Base-by-base conservation (phyloP, 2,888 invertebrate genomes). In the Netelia melanura region DNA sequence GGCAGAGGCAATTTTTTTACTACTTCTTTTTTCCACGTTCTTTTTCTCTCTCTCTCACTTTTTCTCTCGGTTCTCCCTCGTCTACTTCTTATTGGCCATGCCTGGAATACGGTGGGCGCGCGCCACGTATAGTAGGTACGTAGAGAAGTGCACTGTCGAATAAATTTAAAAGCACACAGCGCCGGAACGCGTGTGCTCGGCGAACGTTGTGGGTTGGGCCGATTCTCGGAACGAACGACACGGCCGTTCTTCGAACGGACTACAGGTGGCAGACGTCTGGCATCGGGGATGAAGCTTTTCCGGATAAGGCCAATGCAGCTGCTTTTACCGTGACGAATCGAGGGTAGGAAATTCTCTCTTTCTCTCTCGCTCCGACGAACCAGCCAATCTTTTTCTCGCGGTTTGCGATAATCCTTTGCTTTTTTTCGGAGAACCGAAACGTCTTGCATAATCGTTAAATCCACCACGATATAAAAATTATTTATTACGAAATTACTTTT, bases 201-300 rank as follows among this genome's bases (percentile, higher is more conserved):
- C 3, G 17, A 56, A n/a, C 21, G 0, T 2, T 30, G 38, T 11
- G n/a, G 48, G 48, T 67, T 17, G 21, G 11, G 44, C 3, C 11
- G 14, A 23, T 9, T 38, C 9, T 65, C 30, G 30, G 11, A 67
- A 43, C 23, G 58, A 21, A 61, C 72, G 30, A 62, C 44, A 10
- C 10, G 54, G 61, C 38, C 23, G 65, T 72, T 78, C 61, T 5
- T 48, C 48, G 17, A 67, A 17, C 72, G 68, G 65, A 83, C 78
- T 78, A 62, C 77, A 74, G 67, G 67, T 83, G 72, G 82, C 48
- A 58, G 30, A 25, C 38, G 23, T 10, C 11, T 62, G 17, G 78
- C 6, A 56, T 21, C n/a, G 25, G 43, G 67, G 64, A 48, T 56
- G 38, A 71, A 23, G 71, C 61, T 61, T 52, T 44, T 21, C 61